Evolutionary conservation across 2,113 vertebrate genomes (phyloP).

Genomic region (Scomber colias): DNA sequence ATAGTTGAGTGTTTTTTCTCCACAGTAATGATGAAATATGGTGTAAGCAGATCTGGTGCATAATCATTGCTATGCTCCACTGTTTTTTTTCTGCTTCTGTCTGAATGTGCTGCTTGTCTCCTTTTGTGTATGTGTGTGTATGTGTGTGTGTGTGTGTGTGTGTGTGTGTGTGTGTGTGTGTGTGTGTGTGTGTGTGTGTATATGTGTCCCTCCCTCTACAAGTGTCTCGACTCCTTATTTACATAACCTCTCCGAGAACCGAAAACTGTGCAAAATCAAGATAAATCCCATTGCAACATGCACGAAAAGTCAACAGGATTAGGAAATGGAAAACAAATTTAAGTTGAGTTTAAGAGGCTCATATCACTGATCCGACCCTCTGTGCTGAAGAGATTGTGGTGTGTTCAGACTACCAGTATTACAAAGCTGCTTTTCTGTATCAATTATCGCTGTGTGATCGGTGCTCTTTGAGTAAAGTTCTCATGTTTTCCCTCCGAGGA

Average conservation of each 20-base stretch:
- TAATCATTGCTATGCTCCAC: slow-evolving; percentile 77
- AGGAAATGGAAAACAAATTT: slow-evolving; percentile 27
- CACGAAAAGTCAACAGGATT: slow-evolving; percentile 14
- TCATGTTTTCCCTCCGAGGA: slow-evolving; percentile 13
- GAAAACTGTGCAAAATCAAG: slow-evolving; percentile 44
- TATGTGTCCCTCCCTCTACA: slow-evolving; percentile 48
- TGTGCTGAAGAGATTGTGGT: slow-evolving; percentile 14
- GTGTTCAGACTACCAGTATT: slow-evolving; percentile 19
- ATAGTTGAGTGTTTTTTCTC: slow-evolving; percentile 82
- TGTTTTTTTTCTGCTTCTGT: slow-evolving; percentile 58
- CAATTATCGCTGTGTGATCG: slow-evolving; percentile 26
- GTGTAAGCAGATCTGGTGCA: slow-evolving; percentile 84
- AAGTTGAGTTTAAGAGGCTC: slow-evolving; percentile 31
- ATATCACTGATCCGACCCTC: slow-evolving; percentile 9
- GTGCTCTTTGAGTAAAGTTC: background rate
- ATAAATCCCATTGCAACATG: slow-evolving; percentile 31
- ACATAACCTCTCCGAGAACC: slow-evolving; percentile 52
- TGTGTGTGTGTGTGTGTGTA: slow-evolving; percentile 26
- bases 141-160: slow-evolving; percentile 20
- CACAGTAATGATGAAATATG: slow-evolving; percentile 86
- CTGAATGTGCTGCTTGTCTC: slow-evolving; percentile 46
- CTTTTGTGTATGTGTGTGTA: slow-evolving; percentile 42
- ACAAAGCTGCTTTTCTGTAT: slow-evolving; percentile 12
- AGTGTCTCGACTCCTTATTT: slow-evolving; percentile 58
- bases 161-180: slow-evolving; percentile 21